Conservation (phyloP, 2,113 vertebrate genomes). For the Pao palembangensis region DNA sequence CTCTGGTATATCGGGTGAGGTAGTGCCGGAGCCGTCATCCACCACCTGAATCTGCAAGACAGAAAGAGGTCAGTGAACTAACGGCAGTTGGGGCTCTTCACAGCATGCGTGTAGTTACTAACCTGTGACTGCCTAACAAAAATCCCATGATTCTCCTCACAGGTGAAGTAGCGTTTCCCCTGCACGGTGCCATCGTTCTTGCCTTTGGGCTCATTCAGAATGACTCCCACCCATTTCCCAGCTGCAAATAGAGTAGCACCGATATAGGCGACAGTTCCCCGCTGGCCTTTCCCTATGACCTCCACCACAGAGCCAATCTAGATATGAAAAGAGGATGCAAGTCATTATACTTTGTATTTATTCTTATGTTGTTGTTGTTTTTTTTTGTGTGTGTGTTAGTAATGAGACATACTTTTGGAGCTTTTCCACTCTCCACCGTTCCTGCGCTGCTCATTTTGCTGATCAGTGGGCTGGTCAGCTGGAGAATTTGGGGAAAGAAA, state of each 20-base stretch:
- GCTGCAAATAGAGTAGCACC: constrained; percentile 93
- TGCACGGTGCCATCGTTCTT: constrained; percentile 96
- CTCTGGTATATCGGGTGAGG: constrained; percentile 65
- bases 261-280: constrained; percentile 91
- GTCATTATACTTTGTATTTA: background rate
- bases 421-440: constrained; percentile 76
- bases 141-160: constrained; percentile 93
- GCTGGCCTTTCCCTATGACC: constrained; percentile 93
- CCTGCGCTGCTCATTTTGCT: constrained; percentile 84
- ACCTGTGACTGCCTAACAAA: constrained; percentile 96
- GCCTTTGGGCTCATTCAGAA: constrained; percentile 91
- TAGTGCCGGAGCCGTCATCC: constrained; percentile 52
- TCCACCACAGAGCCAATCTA: constrained; percentile 90
- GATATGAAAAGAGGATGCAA: background rate
- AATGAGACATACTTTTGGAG: constrained; percentile 71
- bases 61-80: background rate
- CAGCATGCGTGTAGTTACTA: constrained; percentile 18
- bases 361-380: background rate
- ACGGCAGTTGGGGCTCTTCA: too few relatives aligned
- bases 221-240: constrained; percentile 96
- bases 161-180: constrained; percentile 92
- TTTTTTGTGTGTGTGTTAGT: background rate
- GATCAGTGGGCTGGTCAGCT: constrained; percentile 81
- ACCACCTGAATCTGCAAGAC: constrained; percentile 61
- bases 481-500: constrained; percentile 2